Base-by-base conservation (phyloP, 2,113 vertebrate genomes). In the Ophiodon elongatus region DNA sequence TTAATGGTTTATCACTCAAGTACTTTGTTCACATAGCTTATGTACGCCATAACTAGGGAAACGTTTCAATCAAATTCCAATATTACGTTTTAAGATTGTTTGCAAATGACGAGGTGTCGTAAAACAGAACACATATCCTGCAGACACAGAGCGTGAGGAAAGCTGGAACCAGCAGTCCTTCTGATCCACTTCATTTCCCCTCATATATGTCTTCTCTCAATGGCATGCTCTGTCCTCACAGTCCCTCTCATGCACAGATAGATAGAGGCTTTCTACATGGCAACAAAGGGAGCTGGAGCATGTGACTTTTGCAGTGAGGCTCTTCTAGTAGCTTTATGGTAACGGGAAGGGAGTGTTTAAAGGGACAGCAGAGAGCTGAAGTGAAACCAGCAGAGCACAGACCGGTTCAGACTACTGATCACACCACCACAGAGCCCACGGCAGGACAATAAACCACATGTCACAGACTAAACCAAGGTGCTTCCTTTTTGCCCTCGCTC, bases 251-350 rank as follows among this genome's bases (percentile, higher is more conserved):
- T 78, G 45, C 64, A 60, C 73, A 82, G 8, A 56, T 29, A 67
- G 47, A 85, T 0, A 71, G 39, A 70, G 62, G 75, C 23, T 67
- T 65, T 82, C 69, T 79, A 70, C 83, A 64, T 67, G 73, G 73
- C 87, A 88, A 94, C 92, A 94, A 94, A 94, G 90, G 66, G 80
- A 89, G 70, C 64, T 11, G 29, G 90, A 93, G 79, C 93, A 94
- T 94, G 93, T 94, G 95, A 96, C 90, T 94, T 96, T 96, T 93
- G 59, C 41, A 35, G 31, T 84, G 90, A 80, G 76, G 75, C 80
- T 82, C 85, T 93, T 88, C 82, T 94, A 85, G 54, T n/a, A 78
- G 65, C 47, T 83, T 91, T 94, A 95, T 89, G 95, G 94, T 94
- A 94, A 88, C 69, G 14, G 45, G 29, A 45, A 86, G 82, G 85